Evolutionary conservation across 2,113 vertebrate species (phyloP).

Genomic region (Pterophyllum scalare): DNA sequence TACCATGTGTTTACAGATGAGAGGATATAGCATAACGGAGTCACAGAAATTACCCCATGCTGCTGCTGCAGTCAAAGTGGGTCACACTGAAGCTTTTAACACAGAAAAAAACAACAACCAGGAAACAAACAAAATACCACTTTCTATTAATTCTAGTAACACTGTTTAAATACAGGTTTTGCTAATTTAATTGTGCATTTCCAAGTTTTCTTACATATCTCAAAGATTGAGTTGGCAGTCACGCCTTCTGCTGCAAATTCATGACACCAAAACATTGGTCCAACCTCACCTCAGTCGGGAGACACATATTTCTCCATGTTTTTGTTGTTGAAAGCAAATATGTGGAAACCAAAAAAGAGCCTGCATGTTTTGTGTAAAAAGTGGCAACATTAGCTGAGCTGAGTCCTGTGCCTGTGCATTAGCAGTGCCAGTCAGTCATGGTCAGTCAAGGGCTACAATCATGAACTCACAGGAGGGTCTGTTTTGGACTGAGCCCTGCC

Average conservation of each 20-base stretch:
- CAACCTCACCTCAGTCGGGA: neutral
- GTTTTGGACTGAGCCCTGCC: slow-evolving; percentile 9
- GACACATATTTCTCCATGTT: neutral
- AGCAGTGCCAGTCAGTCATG: slow-evolving; percentile 2
- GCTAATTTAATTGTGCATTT: neutral
- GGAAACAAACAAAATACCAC: neutral
- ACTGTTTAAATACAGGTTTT: neutral
- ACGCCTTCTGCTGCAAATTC: too few relatives aligned
- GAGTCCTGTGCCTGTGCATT: slow-evolving; percentile 18
- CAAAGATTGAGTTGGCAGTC: neutral
- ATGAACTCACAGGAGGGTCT: slow-evolving; percentile 34
- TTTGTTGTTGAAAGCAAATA: neutral
- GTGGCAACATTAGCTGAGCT: neutral
- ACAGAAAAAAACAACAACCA: slow-evolving; percentile 3
- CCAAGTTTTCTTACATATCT: neutral
- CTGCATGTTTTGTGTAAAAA: slow-evolving; percentile 11
- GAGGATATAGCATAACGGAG: slow-evolving; percentile 46
- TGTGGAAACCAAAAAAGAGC: neutral
- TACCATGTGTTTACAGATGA: slow-evolving; percentile 53
- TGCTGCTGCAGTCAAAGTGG: slow-evolving; percentile 43
- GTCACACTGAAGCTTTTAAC: slow-evolving; percentile 22
- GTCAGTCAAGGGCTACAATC: slow-evolving; percentile 38
- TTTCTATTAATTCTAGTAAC: neutral
- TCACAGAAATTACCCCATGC: slow-evolving; percentile 24
- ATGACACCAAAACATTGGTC: neutral